Base-by-base conservation (phyloP, 1,140 invertebrate species). In the Adelges cooleyi region DNA sequence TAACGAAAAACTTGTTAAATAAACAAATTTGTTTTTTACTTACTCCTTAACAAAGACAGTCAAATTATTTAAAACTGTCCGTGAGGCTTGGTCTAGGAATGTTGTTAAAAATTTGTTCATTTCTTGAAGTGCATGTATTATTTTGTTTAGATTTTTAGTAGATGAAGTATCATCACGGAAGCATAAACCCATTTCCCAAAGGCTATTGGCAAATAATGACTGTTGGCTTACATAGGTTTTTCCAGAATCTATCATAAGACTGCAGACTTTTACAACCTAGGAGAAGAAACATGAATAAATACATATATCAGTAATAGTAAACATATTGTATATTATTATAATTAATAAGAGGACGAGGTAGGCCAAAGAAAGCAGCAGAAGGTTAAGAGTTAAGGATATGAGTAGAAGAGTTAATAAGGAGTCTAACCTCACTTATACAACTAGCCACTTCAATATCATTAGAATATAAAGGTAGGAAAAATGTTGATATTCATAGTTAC, bases 91-190 rank as follows among this genome's bases (percentile, higher is more conserved):
- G 75, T 95, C 92, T 69, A 95, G 76, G 23, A 95, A 77, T 68
- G 89, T 94, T 8, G 85, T 86, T 70, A 93, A 90, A 74, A 91
- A 95, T 73, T 94, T 94, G 72, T 88, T 87, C 83, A 92, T 89
- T 78, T 93, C 89, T 78, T 89, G 82, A 13, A 91, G 75, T 62
- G 82, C 80, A 72, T 86, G 84, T 62, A 87, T 87, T 67, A 89
- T 77, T 72, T 86, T 84, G 70, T 86, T 87, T 40, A 90, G 73
- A 18, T 80, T 80, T 5, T 81, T 79, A 74, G 84, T 80, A 59
- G 87, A 80, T 59, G 81, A 77, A 6, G 81, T 77, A 74, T 91
- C 86, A 71, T 87, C 82, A 42, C 80, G 80, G 71, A 91, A 92
- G 74, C 87, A 85, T 27, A 81, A 77, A 72, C 84, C 88, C 70